Conservation (phyloP, 1,140 invertebrate species). For the Drosophila tristis region DNA sequence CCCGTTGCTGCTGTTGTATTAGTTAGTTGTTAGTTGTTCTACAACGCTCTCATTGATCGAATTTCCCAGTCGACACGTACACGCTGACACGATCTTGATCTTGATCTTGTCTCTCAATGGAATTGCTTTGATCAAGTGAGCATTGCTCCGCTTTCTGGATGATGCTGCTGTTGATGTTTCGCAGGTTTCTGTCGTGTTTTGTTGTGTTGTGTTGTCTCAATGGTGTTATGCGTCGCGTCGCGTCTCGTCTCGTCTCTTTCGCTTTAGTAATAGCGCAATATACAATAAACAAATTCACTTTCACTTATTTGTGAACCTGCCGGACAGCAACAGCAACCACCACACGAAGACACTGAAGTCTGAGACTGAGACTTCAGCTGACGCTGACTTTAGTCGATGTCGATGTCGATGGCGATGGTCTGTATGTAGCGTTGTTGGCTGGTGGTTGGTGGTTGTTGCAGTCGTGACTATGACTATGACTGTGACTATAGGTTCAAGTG, state of each 20-base stretch:
- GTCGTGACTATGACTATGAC: conserved; percentile 51
- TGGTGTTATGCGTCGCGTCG: conserved; percentile 59
- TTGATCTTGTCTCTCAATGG: conserved; percentile 10
- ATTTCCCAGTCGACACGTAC: neutral
- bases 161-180: neutral
- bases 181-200: conserved; percentile 3
- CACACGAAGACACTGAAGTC: conserved; percentile 2
- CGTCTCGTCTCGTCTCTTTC: conserved; percentile 51
- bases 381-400: conserved; percentile 11
- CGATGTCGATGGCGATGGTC: conserved; percentile 3
- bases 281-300: conserved; percentile 82
- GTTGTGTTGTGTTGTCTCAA: conserved; percentile 1
- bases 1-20: neutral
- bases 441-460: conserved; percentile 16
- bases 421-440: conserved; percentile 14
- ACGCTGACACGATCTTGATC: conserved; percentile 8
- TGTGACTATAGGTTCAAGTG: conserved; percentile 41
- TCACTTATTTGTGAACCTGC: conserved; percentile 80
- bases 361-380: neutral
- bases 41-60: conserved; percentile 1
- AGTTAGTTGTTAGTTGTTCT: neutral
- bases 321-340: conserved; percentile 23
- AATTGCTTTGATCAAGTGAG: conserved; percentile 12
- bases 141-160: conserved; percentile 18
- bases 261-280: conserved; percentile 79